These are phyloP conservation scores for Tetragonula carbonaria DNA, from an alignment of 2,888 invertebrate genomes.

Conservation along the genomic window DNA sequence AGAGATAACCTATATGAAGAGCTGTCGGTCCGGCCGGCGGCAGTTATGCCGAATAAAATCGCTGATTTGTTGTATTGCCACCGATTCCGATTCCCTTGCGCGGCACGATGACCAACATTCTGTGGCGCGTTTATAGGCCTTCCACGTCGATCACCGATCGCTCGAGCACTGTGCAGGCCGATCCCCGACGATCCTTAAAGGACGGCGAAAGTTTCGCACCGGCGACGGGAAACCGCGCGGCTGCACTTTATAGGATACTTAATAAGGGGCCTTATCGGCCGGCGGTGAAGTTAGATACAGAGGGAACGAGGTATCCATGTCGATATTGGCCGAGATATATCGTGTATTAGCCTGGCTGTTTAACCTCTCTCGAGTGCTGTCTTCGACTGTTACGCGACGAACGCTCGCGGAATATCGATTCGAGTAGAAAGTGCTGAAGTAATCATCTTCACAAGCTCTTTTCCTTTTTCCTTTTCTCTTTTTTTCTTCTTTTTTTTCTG, in stretches of 20 bases:
- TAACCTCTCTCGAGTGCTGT: slow-evolving; percentile 54
- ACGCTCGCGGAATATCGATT: neutral
- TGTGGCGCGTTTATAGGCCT: slow-evolving; percentile 66
- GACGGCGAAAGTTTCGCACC: slow-evolving; percentile 49
- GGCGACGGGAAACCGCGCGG: slow-evolving; percentile 60
- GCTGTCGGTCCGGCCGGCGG: slow-evolving; percentile 75
- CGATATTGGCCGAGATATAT: slow-evolving; percentile 65
- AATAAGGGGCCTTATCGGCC: slow-evolving; percentile 67
- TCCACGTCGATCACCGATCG: slow-evolving; percentile 70
- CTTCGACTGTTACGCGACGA: slow-evolving; percentile 42
- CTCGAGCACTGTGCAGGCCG: slow-evolving; percentile 15
- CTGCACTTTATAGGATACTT: slow-evolving; percentile 65
- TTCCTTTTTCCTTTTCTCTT: neutral
- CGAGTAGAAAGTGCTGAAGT: slow-evolving; percentile 34
- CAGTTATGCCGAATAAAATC: slow-evolving; percentile 80
- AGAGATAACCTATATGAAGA: slow-evolving; percentile 81
- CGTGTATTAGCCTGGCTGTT: slow-evolving; percentile 56
- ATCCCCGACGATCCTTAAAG: slow-evolving; percentile 38
- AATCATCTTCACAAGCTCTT: neutral
- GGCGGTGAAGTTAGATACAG: slow-evolving; percentile 71
- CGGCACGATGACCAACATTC: slow-evolving; percentile 71
- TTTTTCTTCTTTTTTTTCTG: neutral
- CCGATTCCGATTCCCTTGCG: slow-evolving; percentile 66
- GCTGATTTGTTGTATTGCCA: slow-evolving; percentile 79
- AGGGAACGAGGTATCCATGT: slow-evolving; percentile 66